Conservation (phyloP, 1,140 invertebrate species). For the Cotesia chilonis region DNA sequence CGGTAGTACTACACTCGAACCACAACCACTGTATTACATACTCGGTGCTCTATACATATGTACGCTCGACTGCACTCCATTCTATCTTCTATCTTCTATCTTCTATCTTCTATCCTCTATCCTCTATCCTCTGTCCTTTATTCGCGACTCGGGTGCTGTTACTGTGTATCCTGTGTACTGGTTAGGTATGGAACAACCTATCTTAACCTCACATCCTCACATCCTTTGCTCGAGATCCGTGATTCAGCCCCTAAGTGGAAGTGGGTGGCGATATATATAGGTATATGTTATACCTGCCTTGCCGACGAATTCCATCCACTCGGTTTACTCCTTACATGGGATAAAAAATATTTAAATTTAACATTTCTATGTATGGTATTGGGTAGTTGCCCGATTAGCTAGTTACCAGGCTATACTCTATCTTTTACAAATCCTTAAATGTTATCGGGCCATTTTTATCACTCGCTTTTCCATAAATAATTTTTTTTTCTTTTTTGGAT, state of each 20-base stretch:
- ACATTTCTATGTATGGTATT: slow-evolving; percentile 9
- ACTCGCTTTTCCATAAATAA: too few relatives aligned
- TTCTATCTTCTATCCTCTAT: too few relatives aligned
- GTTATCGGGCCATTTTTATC: background rate
- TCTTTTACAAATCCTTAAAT: background rate
- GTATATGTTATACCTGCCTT: background rate
- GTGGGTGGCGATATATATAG: background rate
- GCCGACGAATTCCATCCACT: background rate
- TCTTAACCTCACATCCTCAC: slow-evolving; percentile 9
- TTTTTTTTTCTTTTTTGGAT: too few relatives aligned
- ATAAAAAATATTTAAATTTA: background rate
- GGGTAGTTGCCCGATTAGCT: background rate
- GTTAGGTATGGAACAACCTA: background rate
- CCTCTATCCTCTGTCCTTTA: too few relatives aligned
- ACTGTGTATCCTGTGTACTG: too few relatives aligned
- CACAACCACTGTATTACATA: too few relatives aligned
- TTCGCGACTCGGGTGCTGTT: too few relatives aligned
- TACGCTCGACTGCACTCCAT: too few relatives aligned
- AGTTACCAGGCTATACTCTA: background rate
- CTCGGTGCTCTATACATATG: too few relatives aligned
- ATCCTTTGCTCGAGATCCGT: background rate
- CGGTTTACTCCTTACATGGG: background rate
- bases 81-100: too few relatives aligned
- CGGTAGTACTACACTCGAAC: background rate
- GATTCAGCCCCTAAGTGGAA: slow-evolving; percentile 6